These are phyloP conservation scores for Tromatobia lineatoria DNA, from an alignment of 2,888 invertebrate species.

Conservation along the genomic window DNA sequence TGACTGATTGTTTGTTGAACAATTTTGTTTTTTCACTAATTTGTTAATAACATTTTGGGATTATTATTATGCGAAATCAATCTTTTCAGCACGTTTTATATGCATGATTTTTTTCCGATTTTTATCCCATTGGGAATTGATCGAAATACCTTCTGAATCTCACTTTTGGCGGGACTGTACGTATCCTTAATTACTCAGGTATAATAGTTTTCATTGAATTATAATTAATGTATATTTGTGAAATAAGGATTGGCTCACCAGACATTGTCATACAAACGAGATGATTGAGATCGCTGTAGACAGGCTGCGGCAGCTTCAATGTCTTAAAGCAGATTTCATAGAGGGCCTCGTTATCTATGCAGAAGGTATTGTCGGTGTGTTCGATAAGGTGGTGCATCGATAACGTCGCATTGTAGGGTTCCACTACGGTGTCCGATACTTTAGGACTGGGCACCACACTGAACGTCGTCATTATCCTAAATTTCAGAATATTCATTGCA, in stretches of 20 bases:
- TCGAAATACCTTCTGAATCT: no score
- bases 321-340: conserved; percentile 87
- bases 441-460: conserved; percentile 94
- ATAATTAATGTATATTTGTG: neutral
- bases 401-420: conserved; percentile 87
- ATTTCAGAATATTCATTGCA: neutral
- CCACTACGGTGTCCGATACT: conserved; percentile 87
- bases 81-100: no score
- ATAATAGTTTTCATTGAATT: neutral
- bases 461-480: conserved; percentile 94
- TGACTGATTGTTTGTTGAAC: no score
- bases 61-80: no score
- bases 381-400: conserved; percentile 86
- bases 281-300: conserved; percentile 88
- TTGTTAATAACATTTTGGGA: no score
- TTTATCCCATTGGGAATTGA: no score
- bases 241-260: conserved; percentile 56
- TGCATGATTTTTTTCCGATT: no score
- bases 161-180: no score
- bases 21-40: no score
- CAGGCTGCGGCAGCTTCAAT: conserved; percentile 86
- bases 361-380: conserved; percentile 86
- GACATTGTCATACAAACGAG: conserved; percentile 84
- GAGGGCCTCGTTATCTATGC: conserved; percentile 87
- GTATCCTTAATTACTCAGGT: no score